Base-by-base conservation (phyloP, 2,888 invertebrate species). In the Morinoia aosen region DNA sequence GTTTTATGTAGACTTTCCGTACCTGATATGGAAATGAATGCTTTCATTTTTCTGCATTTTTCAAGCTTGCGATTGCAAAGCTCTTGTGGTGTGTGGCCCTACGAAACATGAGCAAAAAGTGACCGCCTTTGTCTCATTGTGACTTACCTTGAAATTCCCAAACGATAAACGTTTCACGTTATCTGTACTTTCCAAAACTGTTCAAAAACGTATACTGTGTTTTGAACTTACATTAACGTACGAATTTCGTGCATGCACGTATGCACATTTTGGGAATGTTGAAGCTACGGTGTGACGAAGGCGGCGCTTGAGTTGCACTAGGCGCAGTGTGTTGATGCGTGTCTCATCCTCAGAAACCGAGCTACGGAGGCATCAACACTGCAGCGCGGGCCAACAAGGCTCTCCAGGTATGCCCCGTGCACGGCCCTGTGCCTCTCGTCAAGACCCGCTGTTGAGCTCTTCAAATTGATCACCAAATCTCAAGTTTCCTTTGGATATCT, bases 371-470 rank as follows among this genome's bases (percentile, higher is more conserved):
- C 57, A 95, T 19, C 95, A 61, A 95, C 95, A 95, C 95, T 10
- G 95, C 95, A 95, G 95, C 95, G 8, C 95, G 95, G 14, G 58
- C 95, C 40, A 64, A 61, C 95, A 95, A 95, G 48, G 95, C 95
- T 48, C 58, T 95, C n/a, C 95, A 95, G 95, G 95, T 95, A 95
- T 95, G 95, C 95, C 95, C 95, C 14, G 64, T 95, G 12, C 95
- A 95, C 64, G 95, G 95, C 11, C 61, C 95, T 64, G n/a, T 64
- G 58, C 39, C 94, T 94, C 58, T 94, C 94, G 25, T 94, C 57
- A 94, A 94, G 39, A 58, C 94, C n/a, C 57, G 94, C 57, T 39
- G 94, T 39, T 94, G 94, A 95, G 25, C 95, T n/a, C 58, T 61
- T 19, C 48, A 58, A 48, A 25, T 95, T 39, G 57, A 93, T 16